phyloP scores from a whole-genome alignment of 2,888 invertebrate genomes.

The Stenurella melanura region DNA sequence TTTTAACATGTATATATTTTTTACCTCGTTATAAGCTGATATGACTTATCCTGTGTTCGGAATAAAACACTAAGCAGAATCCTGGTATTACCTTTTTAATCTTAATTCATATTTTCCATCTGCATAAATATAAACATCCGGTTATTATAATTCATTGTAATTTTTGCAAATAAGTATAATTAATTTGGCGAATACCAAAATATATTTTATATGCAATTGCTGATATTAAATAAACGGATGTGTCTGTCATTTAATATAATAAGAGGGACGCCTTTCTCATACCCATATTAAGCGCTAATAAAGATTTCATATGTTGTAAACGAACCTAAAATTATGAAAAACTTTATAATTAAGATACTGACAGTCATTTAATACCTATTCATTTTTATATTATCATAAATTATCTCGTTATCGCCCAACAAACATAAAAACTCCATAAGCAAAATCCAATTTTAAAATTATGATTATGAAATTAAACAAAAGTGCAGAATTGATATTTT shows the following conservation, averaged over 20 bases:
- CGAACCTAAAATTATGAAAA: slow-evolving; percentile 41
- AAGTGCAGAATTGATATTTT: slow-evolving; percentile 18
- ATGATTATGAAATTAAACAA: slow-evolving; percentile 16
- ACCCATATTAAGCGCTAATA: slow-evolving; percentile 35
- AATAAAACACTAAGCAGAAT: neutral
- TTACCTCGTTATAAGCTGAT: neutral
- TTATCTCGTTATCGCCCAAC: slow-evolving; percentile 27
- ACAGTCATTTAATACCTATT: slow-evolving; percentile 29
- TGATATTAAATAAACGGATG: slow-evolving; percentile 44
- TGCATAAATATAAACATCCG: slow-evolving; percentile 38
- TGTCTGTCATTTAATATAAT: slow-evolving; percentile 28
- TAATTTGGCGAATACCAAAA: slow-evolving; percentile 21
- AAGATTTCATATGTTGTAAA: slow-evolving; percentile 33
- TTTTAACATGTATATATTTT: neutral
- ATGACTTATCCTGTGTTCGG: neutral
- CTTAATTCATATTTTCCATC: slow-evolving; percentile 5
- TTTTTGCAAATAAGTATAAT: slow-evolving; percentile 35
- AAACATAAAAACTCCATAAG: slow-evolving; percentile 10
- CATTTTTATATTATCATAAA: slow-evolving; percentile 41
- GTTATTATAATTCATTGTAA: slow-evolving; percentile 30
- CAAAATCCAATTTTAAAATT: slow-evolving; percentile 17
- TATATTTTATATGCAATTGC: slow-evolving; percentile 36
- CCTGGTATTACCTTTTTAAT: neutral
- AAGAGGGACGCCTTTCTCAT: slow-evolving; percentile 33
- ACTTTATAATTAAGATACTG: slow-evolving; percentile 41